Evolutionary conservation across 2,888 invertebrate species (phyloP).

Genomic region (Caenorhabditis virilis): DNA sequence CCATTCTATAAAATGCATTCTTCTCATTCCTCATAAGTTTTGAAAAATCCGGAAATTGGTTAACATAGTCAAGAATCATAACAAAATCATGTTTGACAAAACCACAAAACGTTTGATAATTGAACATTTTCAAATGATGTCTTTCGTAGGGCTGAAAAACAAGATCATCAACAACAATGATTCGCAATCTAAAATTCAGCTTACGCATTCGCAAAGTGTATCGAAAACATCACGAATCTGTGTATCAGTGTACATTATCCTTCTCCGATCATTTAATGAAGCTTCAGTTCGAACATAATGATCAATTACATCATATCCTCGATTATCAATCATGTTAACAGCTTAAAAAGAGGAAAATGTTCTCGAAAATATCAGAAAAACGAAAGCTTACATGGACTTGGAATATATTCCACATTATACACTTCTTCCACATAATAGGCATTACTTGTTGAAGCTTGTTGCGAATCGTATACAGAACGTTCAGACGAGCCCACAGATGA

Average conservation of each 20-base stretch:
- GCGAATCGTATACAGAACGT: not conserved
- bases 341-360: too few species aligned
- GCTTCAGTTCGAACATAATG: constrained; percentile 42
- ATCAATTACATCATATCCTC: not conserved
- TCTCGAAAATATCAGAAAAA: too few species aligned
- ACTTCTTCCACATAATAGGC: not conserved
- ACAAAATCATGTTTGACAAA: constrained; percentile 47
- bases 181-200: constrained; percentile 8
- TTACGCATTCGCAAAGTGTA: constrained; percentile 46
- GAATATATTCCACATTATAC: constrained; percentile 1
- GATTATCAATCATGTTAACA: not conserved
- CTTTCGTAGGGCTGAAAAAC: constrained; percentile 47
- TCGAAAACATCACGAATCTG: constrained; percentile 46
- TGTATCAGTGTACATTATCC: constrained; percentile 50
- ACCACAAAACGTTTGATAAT: constrained; percentile 43
- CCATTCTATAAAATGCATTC: constrained; percentile 44
- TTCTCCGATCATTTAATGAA: constrained; percentile 44
- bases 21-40: constrained; percentile 38
- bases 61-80: constrained; percentile 50
- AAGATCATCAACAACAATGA: too few species aligned
- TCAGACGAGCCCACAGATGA: too few species aligned
- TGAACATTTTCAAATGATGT: constrained; percentile 40
- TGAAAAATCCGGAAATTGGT: constrained; percentile 43
- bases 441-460: not conserved
- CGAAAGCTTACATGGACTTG: not conserved